These are phyloP conservation scores for Mycteria americana DNA, from an alignment of 2,797 vertebrate species.

Conservation along the genomic window DNA sequence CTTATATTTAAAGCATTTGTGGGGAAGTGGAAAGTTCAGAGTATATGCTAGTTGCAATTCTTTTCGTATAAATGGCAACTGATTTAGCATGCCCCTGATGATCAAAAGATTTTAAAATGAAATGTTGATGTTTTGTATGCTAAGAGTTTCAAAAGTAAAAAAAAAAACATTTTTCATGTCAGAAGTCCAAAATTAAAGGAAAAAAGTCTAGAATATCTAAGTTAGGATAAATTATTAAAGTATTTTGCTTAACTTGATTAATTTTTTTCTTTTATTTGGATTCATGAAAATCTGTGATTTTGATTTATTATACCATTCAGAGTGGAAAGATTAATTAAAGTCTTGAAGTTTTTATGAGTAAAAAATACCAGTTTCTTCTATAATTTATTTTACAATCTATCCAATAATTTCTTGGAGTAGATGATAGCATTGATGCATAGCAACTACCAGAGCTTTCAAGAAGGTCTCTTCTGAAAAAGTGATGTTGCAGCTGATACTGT, in stretches of 20 bases:
- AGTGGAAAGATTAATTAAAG: not conserved
- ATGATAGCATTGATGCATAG: not conserved
- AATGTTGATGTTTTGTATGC: not conserved
- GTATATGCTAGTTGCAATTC: not conserved
- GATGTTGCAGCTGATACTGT: not conserved
- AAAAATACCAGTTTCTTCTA: accelerated
- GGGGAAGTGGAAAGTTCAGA: not conserved
- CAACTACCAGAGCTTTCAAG: not conserved
- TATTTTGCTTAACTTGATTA: not conserved
- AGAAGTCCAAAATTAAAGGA: not conserved
- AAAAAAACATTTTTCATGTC: not conserved
- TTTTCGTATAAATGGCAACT: not conserved
- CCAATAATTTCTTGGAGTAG: not conserved
- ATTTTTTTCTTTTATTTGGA: not conserved
- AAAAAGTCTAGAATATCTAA: not conserved
- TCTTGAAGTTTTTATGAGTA: not conserved
- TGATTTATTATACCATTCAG: not conserved
- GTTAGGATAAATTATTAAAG: not conserved
- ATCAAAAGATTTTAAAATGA: not conserved
- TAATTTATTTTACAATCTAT: not conserved
- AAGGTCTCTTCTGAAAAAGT: not conserved
- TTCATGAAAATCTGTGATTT: not conserved
- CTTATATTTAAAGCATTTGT: not conserved
- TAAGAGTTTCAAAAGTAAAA: not conserved
- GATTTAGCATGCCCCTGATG: not conserved